A percentile compares a stretch with the other conserved stretches of the same genome.
Evolutionary conservation across 2,797 vertebrate genomes (phyloP).

Genomic region (Gambelia wislizenii): DNA sequence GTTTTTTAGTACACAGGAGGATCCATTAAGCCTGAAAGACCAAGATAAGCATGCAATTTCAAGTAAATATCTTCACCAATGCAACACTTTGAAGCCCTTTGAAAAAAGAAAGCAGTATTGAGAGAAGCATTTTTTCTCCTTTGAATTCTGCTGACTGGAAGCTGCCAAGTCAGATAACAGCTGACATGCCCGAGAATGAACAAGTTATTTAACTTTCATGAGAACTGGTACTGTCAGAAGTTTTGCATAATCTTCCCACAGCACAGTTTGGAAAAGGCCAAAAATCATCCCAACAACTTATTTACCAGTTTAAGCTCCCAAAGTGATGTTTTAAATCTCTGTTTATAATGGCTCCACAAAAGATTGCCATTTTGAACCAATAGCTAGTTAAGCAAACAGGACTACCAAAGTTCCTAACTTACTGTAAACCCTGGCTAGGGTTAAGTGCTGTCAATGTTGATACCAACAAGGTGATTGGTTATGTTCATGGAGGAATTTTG

Average conservation of each 20-base stretch:
- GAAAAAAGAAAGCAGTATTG: slow-evolving; percentile 50
- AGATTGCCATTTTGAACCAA: neutral
- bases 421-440: neutral
- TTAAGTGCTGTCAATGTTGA: neutral
- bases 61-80: slow-evolving; percentile 52
- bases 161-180: slow-evolving; percentile 68
- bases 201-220: slow-evolving; percentile 53
- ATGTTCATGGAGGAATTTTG: neutral
- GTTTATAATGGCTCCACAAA: neutral
- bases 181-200: slow-evolving; percentile 18
- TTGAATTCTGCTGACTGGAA: slow-evolving; percentile 60
- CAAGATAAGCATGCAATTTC: slow-evolving; percentile 67
- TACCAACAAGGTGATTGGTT: neutral
- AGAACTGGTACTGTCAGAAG: slow-evolving; percentile 49
- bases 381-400: neutral
- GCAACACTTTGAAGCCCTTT: slow-evolving; percentile 64
- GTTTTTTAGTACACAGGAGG: slow-evolving; percentile 10
- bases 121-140: slow-evolving; percentile 46
- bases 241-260: slow-evolving; percentile 51
- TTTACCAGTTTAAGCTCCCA: slow-evolving; percentile 29
- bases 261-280: neutral
- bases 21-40: slow-evolving; percentile 59
- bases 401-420: neutral
- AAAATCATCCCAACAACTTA: slow-evolving; percentile 20
- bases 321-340: neutral